Conservation (phyloP, 1,140 invertebrate genomes). For the Neodiprion lecontei region DNA sequence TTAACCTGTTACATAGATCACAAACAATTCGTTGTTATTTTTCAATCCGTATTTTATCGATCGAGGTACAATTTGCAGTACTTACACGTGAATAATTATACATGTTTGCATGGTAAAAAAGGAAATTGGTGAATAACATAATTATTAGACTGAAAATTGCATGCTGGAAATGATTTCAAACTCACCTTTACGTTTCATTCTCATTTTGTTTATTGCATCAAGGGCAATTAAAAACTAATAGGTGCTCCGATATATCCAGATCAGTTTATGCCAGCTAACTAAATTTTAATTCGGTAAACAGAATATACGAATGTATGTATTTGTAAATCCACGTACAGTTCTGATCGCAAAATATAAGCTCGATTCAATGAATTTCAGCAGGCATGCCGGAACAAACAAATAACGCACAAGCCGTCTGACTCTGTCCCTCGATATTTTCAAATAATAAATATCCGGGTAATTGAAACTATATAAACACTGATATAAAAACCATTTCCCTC, state of each 20-base stretch:
- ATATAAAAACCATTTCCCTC: constrained; percentile 16
- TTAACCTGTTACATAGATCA: too few relatives aligned
- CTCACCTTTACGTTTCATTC: background rate
- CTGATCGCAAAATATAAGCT: constrained; percentile 26
- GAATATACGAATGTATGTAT: background rate
- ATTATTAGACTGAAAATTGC: too few relatives aligned
- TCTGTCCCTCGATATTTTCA: constrained; percentile 26
- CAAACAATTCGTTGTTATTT: too few relatives aligned
- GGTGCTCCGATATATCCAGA: background rate
- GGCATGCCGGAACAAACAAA: constrained; percentile 33
- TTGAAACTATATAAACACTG: constrained; percentile 36
- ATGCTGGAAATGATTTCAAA: too few relatives aligned
- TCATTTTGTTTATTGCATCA: background rate
- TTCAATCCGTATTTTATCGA: too few relatives aligned
- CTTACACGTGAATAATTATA: too few relatives aligned
- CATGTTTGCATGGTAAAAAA: too few relatives aligned
- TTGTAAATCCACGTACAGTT: background rate
- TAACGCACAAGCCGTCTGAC: constrained; percentile 21
- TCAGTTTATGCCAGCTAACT: background rate
- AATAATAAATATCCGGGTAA: constrained; percentile 37
- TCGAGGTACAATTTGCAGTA: too few relatives aligned
- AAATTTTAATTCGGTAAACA: constrained; percentile 15
- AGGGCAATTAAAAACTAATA: constrained; percentile 12
- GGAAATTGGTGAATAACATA: too few relatives aligned
- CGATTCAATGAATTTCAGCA: constrained; percentile 39